Evolutionary conservation across 1,140 invertebrate genomes (phyloP).

Genomic region (Drosophila santomea): DNA sequence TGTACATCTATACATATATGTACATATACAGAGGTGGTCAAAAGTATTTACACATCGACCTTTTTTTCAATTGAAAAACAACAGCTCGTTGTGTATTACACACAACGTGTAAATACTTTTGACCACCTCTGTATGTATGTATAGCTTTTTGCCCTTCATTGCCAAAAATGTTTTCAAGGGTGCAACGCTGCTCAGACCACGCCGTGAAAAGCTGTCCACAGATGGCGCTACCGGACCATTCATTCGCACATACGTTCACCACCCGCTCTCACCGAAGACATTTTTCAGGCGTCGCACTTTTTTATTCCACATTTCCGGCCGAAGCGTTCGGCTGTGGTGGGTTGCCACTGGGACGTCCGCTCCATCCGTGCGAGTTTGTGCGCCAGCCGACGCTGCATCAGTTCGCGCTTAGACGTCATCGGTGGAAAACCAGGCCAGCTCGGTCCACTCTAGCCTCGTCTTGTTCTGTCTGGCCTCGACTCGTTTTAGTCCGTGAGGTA

Average conservation of each 20-base stretch:
- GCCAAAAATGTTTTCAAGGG: no score
- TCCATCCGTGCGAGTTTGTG: slow-evolving; percentile 27
- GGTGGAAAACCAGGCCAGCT: slow-evolving; percentile 52
- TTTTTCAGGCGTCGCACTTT: slow-evolving; percentile 49
- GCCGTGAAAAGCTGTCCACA: slow-evolving; percentile 45
- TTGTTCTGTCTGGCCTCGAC: slow-evolving; percentile 11
- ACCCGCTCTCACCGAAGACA: slow-evolving; percentile 10
- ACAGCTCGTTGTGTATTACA: no score
- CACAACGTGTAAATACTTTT: no score
- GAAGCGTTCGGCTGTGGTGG: slow-evolving; percentile 64
- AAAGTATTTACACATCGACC: no score
- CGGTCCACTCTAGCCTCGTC: not conserved
- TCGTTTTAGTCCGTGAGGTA: slow-evolving; percentile 33
- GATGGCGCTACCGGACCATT: slow-evolving; percentile 43
- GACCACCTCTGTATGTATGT: no score
- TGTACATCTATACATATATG: no score
- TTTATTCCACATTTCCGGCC: slow-evolving; percentile 56
- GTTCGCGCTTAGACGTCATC: slow-evolving; percentile 64
- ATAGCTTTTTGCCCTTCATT: no score
- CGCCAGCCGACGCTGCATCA: slow-evolving; percentile 63
- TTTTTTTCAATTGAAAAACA: no score
- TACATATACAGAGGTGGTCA: no score
- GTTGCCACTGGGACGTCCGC: slow-evolving; percentile 26
- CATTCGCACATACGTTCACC: no score
- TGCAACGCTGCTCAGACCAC: no score